Evolutionary conservation across 1,140 invertebrate species (phyloP).

Genomic region (Zaprionus nigranus): DNA sequence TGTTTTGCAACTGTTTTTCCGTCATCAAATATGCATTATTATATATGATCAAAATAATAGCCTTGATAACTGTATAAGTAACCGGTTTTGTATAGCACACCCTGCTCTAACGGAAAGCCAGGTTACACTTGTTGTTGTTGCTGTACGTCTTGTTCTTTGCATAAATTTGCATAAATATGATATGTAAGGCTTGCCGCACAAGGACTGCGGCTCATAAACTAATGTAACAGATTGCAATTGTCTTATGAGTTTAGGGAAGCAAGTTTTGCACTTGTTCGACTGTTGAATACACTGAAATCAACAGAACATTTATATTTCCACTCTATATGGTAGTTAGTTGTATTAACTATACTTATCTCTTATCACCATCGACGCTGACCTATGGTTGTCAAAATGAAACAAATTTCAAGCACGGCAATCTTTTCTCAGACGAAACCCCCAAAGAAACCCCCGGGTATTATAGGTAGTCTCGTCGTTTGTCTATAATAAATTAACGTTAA

Average conservation of each 20-base stretch:
- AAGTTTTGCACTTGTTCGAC: not conserved
- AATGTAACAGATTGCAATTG: slow-evolving; percentile 31
- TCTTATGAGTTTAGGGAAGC: slow-evolving; percentile 3
- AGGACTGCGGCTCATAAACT: slow-evolving; percentile 35
- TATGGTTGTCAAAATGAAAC: not conserved
- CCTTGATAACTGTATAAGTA: slow-evolving; percentile 60
- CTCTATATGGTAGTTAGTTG: too few species aligned
- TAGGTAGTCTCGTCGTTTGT: not conserved
- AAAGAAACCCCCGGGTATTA: not conserved
- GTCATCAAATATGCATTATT: slow-evolving; percentile 70
- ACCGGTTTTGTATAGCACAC: slow-evolving; percentile 28
- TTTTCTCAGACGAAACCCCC: not conserved
- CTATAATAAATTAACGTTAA: not conserved
- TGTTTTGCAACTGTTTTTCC: slow-evolving; percentile 22
- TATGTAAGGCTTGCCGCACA: slow-evolving; percentile 7
- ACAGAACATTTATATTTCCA: too few species aligned
- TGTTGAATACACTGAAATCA: not conserved
- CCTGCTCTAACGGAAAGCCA: not conserved
- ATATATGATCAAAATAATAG: slow-evolving; percentile 52
- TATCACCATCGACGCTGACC: not conserved
- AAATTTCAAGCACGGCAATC: not conserved
- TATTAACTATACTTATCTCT: too few species aligned
- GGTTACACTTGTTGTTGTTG: not conserved
- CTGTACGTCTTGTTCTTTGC: slow-evolving; percentile 3
- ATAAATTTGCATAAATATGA: slow-evolving; percentile 30